phyloP scores from a whole-genome alignment of 2,888 invertebrate species.

The Orthonevra nobilis region DNA sequence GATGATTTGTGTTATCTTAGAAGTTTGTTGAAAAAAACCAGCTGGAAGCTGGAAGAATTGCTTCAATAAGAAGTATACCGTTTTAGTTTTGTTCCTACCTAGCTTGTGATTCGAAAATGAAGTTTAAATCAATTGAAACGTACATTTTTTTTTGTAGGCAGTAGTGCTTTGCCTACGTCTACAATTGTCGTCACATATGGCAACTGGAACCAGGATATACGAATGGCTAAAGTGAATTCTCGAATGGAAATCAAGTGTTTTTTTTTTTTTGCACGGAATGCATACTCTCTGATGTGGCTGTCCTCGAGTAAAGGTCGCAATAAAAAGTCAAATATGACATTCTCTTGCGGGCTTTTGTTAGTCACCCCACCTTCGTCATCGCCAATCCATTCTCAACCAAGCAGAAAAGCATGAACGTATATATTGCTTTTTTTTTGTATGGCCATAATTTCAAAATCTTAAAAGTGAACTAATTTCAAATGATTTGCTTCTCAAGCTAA shows the following conservation, averaged over 20 bases:
- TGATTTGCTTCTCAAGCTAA: constrained; percentile 3
- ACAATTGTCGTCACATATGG: constrained; percentile 22
- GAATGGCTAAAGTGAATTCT: constrained; percentile 13
- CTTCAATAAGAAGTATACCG: background rate
- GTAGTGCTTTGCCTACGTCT: constrained; percentile 50
- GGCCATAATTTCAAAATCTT: too few species aligned
- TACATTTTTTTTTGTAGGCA: constrained; percentile 17
- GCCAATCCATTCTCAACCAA: constrained; percentile 22
- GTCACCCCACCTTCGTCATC: constrained; percentile 56
- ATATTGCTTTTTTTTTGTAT: background rate
- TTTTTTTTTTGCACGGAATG: constrained; percentile 7
- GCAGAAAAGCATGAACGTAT: constrained; percentile 14
- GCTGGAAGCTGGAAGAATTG: too few species aligned
- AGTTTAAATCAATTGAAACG: constrained; percentile 26
- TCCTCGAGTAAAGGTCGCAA: constrained; percentile 64
- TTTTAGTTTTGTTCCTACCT: too few species aligned
- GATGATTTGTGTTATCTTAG: too few species aligned
- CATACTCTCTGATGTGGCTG: constrained; percentile 16
- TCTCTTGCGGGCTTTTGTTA: constrained; percentile 59
- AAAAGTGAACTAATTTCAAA: too few species aligned
- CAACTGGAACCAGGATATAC: constrained; percentile 41
- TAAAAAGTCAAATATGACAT: constrained; percentile 68
- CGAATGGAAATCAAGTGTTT: constrained; percentile 26
- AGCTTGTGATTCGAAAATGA: too few species aligned
- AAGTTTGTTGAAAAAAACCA: too few species aligned